Base-by-base conservation (phyloP, 2,113 vertebrate genomes). In the Ailuropoda melanoleuca region DNA sequence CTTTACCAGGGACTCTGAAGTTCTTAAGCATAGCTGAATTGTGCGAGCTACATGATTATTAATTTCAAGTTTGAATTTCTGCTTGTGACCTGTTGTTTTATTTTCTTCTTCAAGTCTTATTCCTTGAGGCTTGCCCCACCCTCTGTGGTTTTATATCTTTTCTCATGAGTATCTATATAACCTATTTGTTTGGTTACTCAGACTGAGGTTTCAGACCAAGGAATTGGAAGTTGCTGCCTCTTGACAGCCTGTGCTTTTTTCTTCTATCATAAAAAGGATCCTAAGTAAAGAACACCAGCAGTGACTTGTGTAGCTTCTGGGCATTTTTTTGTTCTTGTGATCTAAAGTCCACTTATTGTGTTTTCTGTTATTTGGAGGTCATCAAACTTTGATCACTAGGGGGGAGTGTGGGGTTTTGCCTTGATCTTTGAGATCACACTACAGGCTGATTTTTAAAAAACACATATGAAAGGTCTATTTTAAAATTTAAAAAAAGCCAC, bases 291-390 rank as follows among this genome's bases (percentile, higher is more conserved):
- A 99, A 99, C 98, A 98, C 98, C 98, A 98, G 98, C 98, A 98
- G 98, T 99, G 99, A 98, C 98, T 99, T 98, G 97, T 95, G 98
- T 99, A 88, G 98, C 99, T 99, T 97, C 99, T 98, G 98, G 99
- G 98, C 99, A 99, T 99, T 98, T 98, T 99, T 99, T 99, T 99
- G 98, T 99, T 99, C 99, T 98, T 99, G 95, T 99, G 99, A 99
- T 99, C 98, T 99, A 39, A 99, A 99, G 99, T 99, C 99, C 99
- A 99, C 98, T 99, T 99, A 98, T 4, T 99, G 98, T 98, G 98
- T 99, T 99, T 99, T 99, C 98, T 98, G 97, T 99, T 99, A 98
- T 99, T 99, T 98, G 98, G 98, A 99, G 99, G 99, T 99, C 99
- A 99, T 98, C 98, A 99, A 98, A 99, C 99, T 99, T 99, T 99